Evolutionary conservation across 2,888 invertebrate genomes (phyloP), one percentile per base, ranked within the genome.

Genomic region (Perdita meconis): DNA sequence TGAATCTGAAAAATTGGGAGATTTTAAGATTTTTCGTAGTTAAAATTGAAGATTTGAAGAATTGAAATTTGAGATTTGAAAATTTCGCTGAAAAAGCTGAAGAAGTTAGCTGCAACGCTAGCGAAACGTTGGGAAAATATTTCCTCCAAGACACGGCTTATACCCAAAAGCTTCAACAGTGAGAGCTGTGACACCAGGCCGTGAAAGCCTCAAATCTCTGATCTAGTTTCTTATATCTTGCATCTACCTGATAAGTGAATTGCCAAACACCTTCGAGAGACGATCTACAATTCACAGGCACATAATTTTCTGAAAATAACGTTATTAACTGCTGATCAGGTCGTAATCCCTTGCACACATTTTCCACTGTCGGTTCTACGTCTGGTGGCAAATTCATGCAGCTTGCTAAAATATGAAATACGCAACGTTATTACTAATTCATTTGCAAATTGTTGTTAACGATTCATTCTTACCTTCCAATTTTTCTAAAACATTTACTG

Each of bases 191-290:
- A n/a, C n/a, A n/a, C n/a, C n/a, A n/a, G n/a, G n/a, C n/a, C n/a
- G n/a, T n/a, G n/a, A n/a, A n/a, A n/a, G n/a, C n/a, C n/a, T n/a
- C n/a, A n/a, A n/a, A n/a, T n/a, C n/a, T n/a, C n/a, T n/a, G n/a
- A n/a, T n/a, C n/a, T n/a, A n/a, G n/a, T n/a, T n/a, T n/a, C 3
- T 13, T 56, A 13, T 12, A 24, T 8, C 13, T 1, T 36, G 22
- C 24, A 42, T 65, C 81, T 86, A 93, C 94, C 92, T 97, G 97
- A 92, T 97, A 97, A 0, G 97, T 96, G 94, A 98, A 98, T 87
- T 97, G 97, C 98, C 98, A 98, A n/a, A 98, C 98, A 68, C 98
- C 98, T 94, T 98, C 98, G 44, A 98, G 93, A 5, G 98, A 97
- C 2, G 98, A 97, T 74, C 98, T 94, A 89, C 98, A 98, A 92